Percentiles rank a stretch among this genome's conserved stretches.
Conservation (phyloP, 1,140 invertebrate genomes). For the Octopus sinensis region DNA sequence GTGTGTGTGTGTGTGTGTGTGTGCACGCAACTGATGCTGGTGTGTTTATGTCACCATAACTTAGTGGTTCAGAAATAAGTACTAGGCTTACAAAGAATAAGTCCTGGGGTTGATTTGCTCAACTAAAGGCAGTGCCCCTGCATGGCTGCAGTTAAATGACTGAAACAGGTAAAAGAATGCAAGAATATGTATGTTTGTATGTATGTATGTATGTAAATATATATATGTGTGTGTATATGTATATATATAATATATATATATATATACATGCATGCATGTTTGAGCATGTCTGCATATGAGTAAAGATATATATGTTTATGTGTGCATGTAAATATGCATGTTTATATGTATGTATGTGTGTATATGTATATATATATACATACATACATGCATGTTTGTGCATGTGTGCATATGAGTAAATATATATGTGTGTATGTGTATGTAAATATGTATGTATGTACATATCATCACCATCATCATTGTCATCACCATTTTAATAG, state of each 20-base stretch:
- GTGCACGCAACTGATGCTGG: too few species aligned
- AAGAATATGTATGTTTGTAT: neutral
- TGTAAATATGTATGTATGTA: neutral
- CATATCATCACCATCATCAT: too few species aligned
- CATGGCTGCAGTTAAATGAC: too few species aligned
- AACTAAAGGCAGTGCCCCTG: too few species aligned
- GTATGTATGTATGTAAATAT: neutral
- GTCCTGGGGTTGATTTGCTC: too few species aligned
- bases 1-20: too few species aligned
- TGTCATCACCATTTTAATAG: too few species aligned
- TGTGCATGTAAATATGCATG: neutral
- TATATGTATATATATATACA: neutral
- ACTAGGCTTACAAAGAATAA: too few species aligned
- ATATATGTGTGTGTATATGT: neutral
- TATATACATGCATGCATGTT: neutral
- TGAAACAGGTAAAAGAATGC: neutral
- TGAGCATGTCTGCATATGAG: neutral
- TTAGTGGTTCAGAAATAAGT: too few species aligned
- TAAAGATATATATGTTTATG: neutral
- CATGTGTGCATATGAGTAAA: neutral
- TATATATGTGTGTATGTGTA: neutral
- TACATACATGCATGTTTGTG: neutral
- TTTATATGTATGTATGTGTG: neutral
- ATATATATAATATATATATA: neutral
- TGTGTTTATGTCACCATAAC: too few species aligned